Evolutionary conservation across 1,140 invertebrate species (phyloP).

Genomic region (Acarapis woodi): DNA sequence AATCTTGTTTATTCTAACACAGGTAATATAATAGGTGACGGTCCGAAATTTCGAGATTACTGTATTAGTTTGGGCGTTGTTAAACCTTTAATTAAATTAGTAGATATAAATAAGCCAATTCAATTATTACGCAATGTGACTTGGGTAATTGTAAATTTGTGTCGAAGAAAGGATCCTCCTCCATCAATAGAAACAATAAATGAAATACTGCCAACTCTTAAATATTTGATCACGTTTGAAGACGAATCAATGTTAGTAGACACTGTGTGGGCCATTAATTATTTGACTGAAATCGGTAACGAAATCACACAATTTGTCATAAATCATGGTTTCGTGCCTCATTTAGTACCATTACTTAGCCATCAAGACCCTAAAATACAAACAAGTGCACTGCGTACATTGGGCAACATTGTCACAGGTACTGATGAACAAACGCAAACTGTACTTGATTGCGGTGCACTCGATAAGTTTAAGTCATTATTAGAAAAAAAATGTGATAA

Average conservation of each 20-base stretch:
- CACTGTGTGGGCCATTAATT: constrained; percentile 96
- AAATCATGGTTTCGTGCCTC: constrained; percentile 73
- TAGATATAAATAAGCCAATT: constrained; percentile 57
- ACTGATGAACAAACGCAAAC: constrained; percentile 51
- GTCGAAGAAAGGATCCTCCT: constrained; percentile 79
- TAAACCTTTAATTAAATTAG: constrained; percentile 55
- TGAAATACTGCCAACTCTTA: constrained; percentile 76
- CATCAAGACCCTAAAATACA: constrained; percentile 84
- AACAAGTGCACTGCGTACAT: constrained; percentile 55
- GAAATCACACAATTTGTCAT: constrained; percentile 81
- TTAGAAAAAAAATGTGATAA: constrained; percentile 40
- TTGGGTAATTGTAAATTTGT: constrained; percentile 90
- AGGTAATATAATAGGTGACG: constrained; percentile 72
- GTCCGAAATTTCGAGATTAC: constrained; percentile 57
- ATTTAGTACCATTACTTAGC: constrained; percentile 69
- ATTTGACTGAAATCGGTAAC: constrained; percentile 90
- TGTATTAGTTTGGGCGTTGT: constrained; percentile 71
- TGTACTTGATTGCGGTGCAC: constrained; percentile 46
- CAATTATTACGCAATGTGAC: constrained; percentile 80
- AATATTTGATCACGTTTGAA: constrained; percentile 36
- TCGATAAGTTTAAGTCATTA: constrained; percentile 35
- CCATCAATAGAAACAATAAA: constrained; percentile 52
- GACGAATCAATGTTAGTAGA: constrained; percentile 51
- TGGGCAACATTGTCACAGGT: constrained; percentile 32
- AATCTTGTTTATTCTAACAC: no score